Conservation (phyloP, 2,888 invertebrate species). For the Ennomos erosarius region DNA sequence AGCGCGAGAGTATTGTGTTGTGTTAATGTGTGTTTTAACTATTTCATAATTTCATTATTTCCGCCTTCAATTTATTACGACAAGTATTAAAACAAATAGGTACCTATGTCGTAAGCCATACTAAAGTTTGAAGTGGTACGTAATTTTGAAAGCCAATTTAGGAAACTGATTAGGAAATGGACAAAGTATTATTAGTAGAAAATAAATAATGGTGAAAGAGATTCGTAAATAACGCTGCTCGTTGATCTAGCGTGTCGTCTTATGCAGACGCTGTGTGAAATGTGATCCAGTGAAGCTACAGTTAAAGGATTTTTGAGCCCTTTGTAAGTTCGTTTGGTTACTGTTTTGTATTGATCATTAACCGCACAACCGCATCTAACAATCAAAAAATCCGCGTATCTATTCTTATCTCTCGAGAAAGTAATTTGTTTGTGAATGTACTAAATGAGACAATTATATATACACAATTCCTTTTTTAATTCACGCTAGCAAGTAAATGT, state of each 20-base stretch:
- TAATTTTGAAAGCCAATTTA: constrained; percentile 36
- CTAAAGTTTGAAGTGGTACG: background rate
- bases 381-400: constrained; percentile 13
- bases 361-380: constrained; percentile 17
- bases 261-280: constrained; percentile 65
- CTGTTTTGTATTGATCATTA: constrained; percentile 22
- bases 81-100: constrained; percentile 8
- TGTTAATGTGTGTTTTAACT: constrained; percentile 10
- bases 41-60: constrained; percentile 17
- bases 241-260: constrained; percentile 61
- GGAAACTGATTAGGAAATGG: constrained; percentile 24
- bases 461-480: background rate
- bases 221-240: constrained; percentile 63
- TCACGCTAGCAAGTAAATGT: too few species aligned
- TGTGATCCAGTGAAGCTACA: constrained; percentile 65
- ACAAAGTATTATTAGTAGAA: constrained; percentile 20
- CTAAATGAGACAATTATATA: background rate
- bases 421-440: constrained; percentile 4
- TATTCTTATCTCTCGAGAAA: constrained; percentile 18
- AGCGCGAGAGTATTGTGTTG: constrained; percentile 25
- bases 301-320: constrained; percentile 56
- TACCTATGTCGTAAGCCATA: background rate
- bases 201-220: constrained; percentile 66
- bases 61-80: constrained; percentile 20
- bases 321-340: constrained; percentile 57